A percentile compares a stretch with the other conserved stretches of the same genome.
Conservation (phyloP, 2,888 invertebrate genomes). For the Parascotia fuliginaria region DNA sequence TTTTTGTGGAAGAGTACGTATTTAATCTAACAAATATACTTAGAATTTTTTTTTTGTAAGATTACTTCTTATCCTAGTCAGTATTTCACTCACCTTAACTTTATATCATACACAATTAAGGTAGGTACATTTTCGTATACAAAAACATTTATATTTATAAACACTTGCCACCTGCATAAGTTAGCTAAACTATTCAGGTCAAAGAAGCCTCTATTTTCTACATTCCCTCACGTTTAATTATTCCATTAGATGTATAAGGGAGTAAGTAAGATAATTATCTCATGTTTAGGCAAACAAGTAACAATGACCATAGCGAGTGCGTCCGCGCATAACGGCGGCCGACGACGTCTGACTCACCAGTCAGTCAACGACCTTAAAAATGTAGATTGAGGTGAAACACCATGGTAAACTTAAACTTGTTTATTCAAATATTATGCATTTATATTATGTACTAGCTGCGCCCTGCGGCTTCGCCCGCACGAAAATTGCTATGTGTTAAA, state of each 20-base stretch:
- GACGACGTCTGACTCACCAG: constrained; percentile 57
- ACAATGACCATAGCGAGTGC: constrained; percentile 58
- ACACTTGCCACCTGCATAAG: background rate
- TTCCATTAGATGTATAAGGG: constrained; percentile 30
- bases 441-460: constrained; percentile 18
- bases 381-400: constrained; percentile 42
- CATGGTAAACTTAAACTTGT: constrained; percentile 32
- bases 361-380: constrained; percentile 66
- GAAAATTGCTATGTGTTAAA: too few relatives aligned
- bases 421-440: constrained; percentile 9
- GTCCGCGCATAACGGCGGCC: constrained; percentile 41
- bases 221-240: constrained; percentile 17
- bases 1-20: too few relatives aligned
- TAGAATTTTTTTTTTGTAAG: too few relatives aligned
- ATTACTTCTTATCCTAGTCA: too few relatives aligned
- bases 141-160: too few relatives aligned
- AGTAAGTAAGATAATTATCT: constrained; percentile 31
- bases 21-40: too few relatives aligned
- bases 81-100: too few relatives aligned
- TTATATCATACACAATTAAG: too few relatives aligned
- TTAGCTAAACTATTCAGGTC: constrained; percentile 9
- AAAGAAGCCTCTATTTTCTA: background rate
- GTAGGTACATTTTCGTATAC: too few relatives aligned
- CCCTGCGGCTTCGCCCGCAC: too few relatives aligned
- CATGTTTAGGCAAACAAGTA: constrained; percentile 33